Percentiles rank a stretch among this genome's conserved stretches.
Evolutionary conservation across 2,888 invertebrate species (phyloP).

Genomic region (Xylophagus ater): DNA sequence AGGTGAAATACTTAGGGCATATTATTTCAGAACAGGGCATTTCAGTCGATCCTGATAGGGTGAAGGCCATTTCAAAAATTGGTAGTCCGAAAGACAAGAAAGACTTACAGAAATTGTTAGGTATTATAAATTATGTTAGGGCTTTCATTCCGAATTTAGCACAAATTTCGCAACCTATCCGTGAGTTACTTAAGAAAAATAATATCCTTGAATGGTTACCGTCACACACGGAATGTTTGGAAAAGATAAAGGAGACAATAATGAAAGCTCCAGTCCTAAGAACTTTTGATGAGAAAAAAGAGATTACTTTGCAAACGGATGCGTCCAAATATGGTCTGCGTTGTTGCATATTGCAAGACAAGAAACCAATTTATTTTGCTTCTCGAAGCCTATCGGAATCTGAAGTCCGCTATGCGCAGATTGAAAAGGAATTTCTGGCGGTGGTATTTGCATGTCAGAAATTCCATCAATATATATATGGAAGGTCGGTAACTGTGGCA

Average conservation of each 20-base stretch:
- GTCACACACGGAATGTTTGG: background rate
- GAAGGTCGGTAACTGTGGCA: slow-evolving; percentile 16
- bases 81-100: slow-evolving; percentile 7
- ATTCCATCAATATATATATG: slow-evolving; percentile 21
- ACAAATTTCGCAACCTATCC: background rate
- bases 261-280: too few relatives aligned
- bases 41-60: slow-evolving; percentile 11
- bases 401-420: slow-evolving; percentile 17
- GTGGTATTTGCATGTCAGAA: slow-evolving; percentile 16
- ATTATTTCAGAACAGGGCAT: slow-evolving; percentile 14
- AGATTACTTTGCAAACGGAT: too few relatives aligned
- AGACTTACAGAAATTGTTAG: slow-evolving; percentile 12
- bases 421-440: slow-evolving; percentile 20
- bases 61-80: slow-evolving; percentile 10
- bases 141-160: slow-evolving; percentile 4
- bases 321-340: slow-evolving; percentile 18
- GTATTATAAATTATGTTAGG: background rate
- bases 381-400: slow-evolving; percentile 14
- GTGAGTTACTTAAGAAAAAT: slow-evolving; percentile 1
- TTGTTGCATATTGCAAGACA: slow-evolving; percentile 15
- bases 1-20: slow-evolving; percentile 24
- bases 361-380: slow-evolving; percentile 16
- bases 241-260: too few relatives aligned
- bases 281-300: slow-evolving; percentile 14
- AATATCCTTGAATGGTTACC: background rate